Conservation (phyloP, 2,797 vertebrate genomes). For the Zonotrichia albicollis region DNA sequence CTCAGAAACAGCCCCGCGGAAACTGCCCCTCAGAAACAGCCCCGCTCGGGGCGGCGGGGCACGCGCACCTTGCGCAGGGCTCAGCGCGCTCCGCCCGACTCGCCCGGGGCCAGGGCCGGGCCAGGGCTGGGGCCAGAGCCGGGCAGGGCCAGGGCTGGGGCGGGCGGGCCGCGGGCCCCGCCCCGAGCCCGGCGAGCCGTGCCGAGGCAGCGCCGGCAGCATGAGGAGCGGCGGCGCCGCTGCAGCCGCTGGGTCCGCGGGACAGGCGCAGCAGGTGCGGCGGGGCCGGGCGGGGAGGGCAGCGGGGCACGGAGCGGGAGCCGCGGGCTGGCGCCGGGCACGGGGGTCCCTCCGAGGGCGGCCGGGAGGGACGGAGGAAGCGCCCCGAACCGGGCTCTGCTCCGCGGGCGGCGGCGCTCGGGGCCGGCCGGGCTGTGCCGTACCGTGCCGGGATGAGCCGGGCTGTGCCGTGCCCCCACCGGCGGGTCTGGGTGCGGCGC, state of each 20-base stretch:
- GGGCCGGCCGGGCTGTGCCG: neutral
- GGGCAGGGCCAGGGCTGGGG: neutral
- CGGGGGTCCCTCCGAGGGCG: neutral
- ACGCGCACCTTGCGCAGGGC: neutral
- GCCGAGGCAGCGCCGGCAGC: neutral
- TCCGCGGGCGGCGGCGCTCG: neutral
- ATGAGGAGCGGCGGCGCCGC: neutral
- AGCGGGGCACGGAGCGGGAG: neutral
- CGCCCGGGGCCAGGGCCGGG: too few relatives aligned
- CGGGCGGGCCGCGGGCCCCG: neutral
- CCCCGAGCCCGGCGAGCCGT: neutral
- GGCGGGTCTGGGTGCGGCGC: neutral
- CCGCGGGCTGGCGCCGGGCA: neutral
- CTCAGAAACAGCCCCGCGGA: fast-evolving
- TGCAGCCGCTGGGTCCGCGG: neutral
- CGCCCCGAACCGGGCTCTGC: neutral
- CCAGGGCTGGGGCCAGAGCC: too few relatives aligned
- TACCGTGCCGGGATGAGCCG: neutral
- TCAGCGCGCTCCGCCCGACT: neutral
- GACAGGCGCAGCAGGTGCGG: neutral
- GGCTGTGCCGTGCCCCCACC: neutral
- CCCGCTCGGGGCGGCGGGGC: fast-evolving
- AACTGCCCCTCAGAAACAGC: fast-evolving
- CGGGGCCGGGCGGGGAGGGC: neutral
- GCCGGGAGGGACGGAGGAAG: neutral